Base-by-base conservation (phyloP, 1,140 invertebrate species). In the Tyrophagus putrescentiae region DNA sequence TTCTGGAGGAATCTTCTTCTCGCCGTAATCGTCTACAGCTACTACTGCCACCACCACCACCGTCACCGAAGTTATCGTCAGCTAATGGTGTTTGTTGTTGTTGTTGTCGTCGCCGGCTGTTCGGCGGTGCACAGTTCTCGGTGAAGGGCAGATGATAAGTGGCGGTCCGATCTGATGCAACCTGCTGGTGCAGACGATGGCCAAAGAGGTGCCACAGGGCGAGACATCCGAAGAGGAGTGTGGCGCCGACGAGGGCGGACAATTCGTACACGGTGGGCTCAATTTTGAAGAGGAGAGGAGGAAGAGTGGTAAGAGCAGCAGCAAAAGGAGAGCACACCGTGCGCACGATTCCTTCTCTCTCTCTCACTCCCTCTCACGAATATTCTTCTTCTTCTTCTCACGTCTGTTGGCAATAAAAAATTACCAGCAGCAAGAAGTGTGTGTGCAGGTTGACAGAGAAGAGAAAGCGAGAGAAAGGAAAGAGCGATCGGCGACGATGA, bases 271-370 rank as follows among this genome's bases (percentile, higher is more conserved):
- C 39, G 11, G 13, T 54, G 52, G 39, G 25, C 3, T 31, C 52
- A 54, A 54, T 54, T 54, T 54, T 54, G 13, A n/a, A n/a, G n/a
- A n/a, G n/a, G n/a, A n/a, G 28, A 16, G 27, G 45, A 50, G 27
- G 45, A 42, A 21, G 6, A 42, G 18, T 42, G 25, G 18, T 42
- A 42, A 42, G 25, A 42, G 41, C 3, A 3, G 18, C 18, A 42
- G 25, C 41, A 5, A n/a, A n/a, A n/a, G n/a, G n/a, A n/a, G n/a
- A n/a, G n/a, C n/a, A n/a, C n/a, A n/a, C n/a, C n/a, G n/a, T n/a
- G n/a, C n/a, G n/a, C n/a, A n/a, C n/a, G n/a, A n/a, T n/a, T 39
- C 36, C n/a, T n/a, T 39, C 36, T 39, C 36, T 39, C 36, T 39
- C 36, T 39, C 36, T 39, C 36, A 13, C 36, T 39, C 36, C n/a